Percentiles rank a stretch among this genome's conserved stretches.
Conservation (phyloP, 2,888 invertebrate species). For the Eristalis intricaria region DNA sequence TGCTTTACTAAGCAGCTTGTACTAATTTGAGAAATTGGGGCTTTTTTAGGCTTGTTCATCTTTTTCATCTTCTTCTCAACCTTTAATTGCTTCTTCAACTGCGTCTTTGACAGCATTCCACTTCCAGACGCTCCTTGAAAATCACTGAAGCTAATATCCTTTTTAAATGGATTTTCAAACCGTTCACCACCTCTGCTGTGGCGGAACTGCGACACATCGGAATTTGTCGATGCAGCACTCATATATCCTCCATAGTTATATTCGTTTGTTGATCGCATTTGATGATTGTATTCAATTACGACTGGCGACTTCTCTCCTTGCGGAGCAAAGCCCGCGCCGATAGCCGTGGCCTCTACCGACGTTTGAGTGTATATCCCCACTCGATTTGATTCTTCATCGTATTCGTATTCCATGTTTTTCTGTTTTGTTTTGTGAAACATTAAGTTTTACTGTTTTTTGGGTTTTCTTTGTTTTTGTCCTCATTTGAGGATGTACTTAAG, state of each 20-base stretch:
- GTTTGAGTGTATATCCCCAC: slow-evolving; percentile 61
- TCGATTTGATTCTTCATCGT: slow-evolving; percentile 31
- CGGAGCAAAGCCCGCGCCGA: slow-evolving; percentile 59
- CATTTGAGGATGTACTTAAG: slow-evolving; percentile 35
- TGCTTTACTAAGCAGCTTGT: not conserved
- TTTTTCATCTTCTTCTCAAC: not conserved
- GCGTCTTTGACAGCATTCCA: not conserved
- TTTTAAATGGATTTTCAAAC: not conserved
- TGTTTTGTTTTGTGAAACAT: slow-evolving; percentile 15
- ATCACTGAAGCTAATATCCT: not conserved
- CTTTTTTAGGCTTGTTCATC: no score
- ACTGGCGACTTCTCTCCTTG: slow-evolving; percentile 60
- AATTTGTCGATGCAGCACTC: not conserved
- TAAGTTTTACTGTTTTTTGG: slow-evolving; percentile 34
- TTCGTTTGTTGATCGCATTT: not conserved
- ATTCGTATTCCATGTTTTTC: slow-evolving; percentile 46
- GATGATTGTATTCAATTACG: not conserved
- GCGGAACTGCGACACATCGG: not conserved
- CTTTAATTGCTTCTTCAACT: no score
- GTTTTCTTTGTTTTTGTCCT: slow-evolving; percentile 48
- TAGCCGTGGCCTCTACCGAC: slow-evolving; percentile 60
- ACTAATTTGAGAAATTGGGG: not conserved
- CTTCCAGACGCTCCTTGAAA: not conserved
- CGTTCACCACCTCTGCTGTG: not conserved
- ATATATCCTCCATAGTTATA: not conserved